Evolutionary conservation across 2,113 vertebrate species (phyloP).

Genomic region (Capreolus pygargus): DNA sequence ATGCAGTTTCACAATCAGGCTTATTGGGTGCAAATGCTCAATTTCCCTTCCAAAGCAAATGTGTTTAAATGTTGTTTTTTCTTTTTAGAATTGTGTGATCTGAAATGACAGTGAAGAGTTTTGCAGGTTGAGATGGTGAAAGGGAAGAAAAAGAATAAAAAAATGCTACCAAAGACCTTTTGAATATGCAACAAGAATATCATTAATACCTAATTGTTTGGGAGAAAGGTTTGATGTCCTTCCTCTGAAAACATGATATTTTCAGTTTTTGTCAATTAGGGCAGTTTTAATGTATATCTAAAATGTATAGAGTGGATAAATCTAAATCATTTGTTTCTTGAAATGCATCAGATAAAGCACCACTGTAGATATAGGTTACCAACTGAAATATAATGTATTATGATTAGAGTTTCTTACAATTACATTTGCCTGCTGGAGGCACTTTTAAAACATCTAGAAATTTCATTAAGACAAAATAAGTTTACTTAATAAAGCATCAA

Average conservation of each 20-base stretch:
- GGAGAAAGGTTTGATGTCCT: slow-evolving; percentile 63
- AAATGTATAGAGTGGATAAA: slow-evolving; percentile 72
- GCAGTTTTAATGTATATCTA: slow-evolving; percentile 74
- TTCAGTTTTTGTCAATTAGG: slow-evolving; percentile 72
- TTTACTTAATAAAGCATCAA: not conserved
- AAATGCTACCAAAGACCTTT: slow-evolving; percentile 79
- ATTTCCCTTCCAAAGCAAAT: slow-evolving; percentile 85
- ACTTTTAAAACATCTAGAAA: slow-evolving; percentile 59
- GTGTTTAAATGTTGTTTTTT: slow-evolving; percentile 86
- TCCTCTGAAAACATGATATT: slow-evolving; percentile 75
- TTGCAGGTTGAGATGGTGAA: slow-evolving; percentile 83
- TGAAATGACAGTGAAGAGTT: slow-evolving; percentile 85
- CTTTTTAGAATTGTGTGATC: slow-evolving; percentile 83
- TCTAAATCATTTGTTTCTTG: slow-evolving; percentile 55
- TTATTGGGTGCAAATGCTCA: slow-evolving; percentile 87
- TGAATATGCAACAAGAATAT: slow-evolving; percentile 85
- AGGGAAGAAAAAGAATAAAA: slow-evolving; percentile 68
- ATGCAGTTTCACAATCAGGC: slow-evolving; percentile 88
- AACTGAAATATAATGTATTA: slow-evolving; percentile 65
- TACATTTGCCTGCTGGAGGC: slow-evolving; percentile 58
- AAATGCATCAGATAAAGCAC: slow-evolving; percentile 60
- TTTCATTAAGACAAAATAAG: slow-evolving; percentile 66
- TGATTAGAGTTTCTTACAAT: slow-evolving; percentile 70
- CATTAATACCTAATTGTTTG: slow-evolving; percentile 83
- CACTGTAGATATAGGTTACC: slow-evolving; percentile 65